Evolutionary conservation across 2,888 invertebrate species (phyloP), one percentile per base, ranked within the genome.

Genomic region (Lasioglossum marginatum): DNA sequence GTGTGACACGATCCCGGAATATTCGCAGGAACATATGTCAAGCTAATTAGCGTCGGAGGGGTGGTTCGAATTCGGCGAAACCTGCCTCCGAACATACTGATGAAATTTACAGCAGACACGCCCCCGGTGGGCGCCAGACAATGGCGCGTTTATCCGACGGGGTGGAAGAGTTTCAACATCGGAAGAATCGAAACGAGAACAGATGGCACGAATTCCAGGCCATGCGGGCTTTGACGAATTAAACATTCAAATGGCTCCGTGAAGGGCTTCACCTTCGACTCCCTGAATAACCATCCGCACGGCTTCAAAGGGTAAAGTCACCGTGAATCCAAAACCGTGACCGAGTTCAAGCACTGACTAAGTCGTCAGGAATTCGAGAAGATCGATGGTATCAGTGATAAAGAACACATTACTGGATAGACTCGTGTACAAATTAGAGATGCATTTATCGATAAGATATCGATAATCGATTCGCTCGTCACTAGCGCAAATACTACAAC

Each of bases 21-120:
- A 82, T 82, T 75, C 71, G 60, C 79, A 31, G 52, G 48, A 79
- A 66, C 88, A 88, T 88, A 88, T 88, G 88, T 86, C 60, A 31
- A 48, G 10, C 31, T 77, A 88, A 88, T 88, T 88, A 82, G 8
- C 14, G 43, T 37, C 43, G 40, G 27, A n/a, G 6, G 66, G 71
- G 75, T 57, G 48, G 45, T 40, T 8, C 27, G 74, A 63, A 86
- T 85, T 79, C 57, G 43, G 66, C 43, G 16, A 34, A 75, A 57
- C 40, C 48, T 72, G 68, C 23, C 80, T 77, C 73, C 34, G 16
- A 4, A 48, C 34, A 27, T 23, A 6, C n/a, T 66, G 60, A 72
- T 78, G 76, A 85, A 85, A 85, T 86, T 86, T 82, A 79, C 72
- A 80, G 73, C 68, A 60, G 76, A 66, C 79, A 70, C 43, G n/a